A percentile compares a stretch with the other conserved stretches of the same genome.
Conservation (phyloP, 2,113 vertebrate species). For the Corythornis vintsioides region DNA sequence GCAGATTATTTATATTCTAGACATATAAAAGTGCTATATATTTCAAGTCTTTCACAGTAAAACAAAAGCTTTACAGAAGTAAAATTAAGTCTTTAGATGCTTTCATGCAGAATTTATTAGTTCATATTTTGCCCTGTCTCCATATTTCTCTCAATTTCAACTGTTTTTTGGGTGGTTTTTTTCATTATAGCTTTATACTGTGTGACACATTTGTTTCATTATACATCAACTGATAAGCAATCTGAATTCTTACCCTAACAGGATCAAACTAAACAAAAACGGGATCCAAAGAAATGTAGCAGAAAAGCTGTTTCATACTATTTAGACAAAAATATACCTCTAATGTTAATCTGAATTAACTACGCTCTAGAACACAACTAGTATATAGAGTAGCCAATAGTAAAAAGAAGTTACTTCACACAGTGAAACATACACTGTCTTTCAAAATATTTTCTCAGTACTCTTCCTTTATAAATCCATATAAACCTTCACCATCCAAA, state of each 20-base stretch:
- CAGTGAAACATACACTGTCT: neutral
- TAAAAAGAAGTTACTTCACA: neutral
- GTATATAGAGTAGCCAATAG: neutral
- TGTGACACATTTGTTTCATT: neutral
- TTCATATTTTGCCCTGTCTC: neutral
- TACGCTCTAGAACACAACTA: neutral
- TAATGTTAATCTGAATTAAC: neutral
- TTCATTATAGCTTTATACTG: neutral
- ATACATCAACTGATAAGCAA: neutral
- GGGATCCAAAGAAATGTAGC: neutral
- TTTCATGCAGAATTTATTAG: constrained; percentile 40
- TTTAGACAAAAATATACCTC: neutral
- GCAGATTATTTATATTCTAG: constrained; percentile 15
- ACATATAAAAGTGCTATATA: constrained; percentile 9
- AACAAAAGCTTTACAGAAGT: constrained; percentile 16
- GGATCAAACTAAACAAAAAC: neutral
- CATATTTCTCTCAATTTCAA: constrained; percentile 21
- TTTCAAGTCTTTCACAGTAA: constrained; percentile 34
- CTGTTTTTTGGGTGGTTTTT: neutral
- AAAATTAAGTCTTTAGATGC: constrained; percentile 49
- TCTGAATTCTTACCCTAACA: neutral
- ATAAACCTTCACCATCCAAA: neutral
- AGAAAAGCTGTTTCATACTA: neutral
- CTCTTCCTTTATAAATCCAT: neutral
- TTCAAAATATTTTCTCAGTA: neutral